Percentiles rank a stretch among this genome's conserved stretches.
phyloP scores from a whole-genome alignment of 2,888 invertebrate species.

The Drosophila ochracea region DNA sequence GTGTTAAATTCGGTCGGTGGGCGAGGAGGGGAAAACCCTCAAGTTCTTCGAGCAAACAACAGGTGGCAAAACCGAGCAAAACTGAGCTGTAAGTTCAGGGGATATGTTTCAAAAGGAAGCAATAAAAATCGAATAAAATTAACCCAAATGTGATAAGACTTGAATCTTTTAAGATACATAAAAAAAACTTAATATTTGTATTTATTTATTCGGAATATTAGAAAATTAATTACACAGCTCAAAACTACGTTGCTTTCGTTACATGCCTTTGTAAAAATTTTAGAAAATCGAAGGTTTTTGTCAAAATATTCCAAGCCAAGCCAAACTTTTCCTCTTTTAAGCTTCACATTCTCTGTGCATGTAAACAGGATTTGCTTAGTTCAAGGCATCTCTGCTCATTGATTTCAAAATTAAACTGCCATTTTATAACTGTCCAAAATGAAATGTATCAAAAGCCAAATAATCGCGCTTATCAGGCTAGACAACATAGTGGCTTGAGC shows the following conservation, averaged over 20 bases:
- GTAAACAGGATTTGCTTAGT: background rate
- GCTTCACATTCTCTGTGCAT: background rate
- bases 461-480: background rate
- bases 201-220: background rate
- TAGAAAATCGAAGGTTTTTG: background rate
- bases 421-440: background rate
- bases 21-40: background rate
- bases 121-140: background rate
- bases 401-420: background rate
- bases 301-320: background rate
- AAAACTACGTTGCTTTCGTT: background rate
- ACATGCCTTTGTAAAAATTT: background rate
- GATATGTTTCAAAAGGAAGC: background rate
- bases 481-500: too few species aligned
- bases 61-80: background rate
- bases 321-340: background rate
- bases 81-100: background rate
- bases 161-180: background rate
- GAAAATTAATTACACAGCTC: background rate
- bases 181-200: background rate
- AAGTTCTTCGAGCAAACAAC: background rate
- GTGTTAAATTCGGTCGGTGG: conserved; percentile 31
- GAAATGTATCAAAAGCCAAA: background rate
- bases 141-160: background rate
- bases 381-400: background rate